A percentile compares a stretch with the other conserved stretches of the same genome.
phyloP scores from a whole-genome alignment of 2,888 invertebrate genomes.

The Eupeodes latifasciatus region DNA sequence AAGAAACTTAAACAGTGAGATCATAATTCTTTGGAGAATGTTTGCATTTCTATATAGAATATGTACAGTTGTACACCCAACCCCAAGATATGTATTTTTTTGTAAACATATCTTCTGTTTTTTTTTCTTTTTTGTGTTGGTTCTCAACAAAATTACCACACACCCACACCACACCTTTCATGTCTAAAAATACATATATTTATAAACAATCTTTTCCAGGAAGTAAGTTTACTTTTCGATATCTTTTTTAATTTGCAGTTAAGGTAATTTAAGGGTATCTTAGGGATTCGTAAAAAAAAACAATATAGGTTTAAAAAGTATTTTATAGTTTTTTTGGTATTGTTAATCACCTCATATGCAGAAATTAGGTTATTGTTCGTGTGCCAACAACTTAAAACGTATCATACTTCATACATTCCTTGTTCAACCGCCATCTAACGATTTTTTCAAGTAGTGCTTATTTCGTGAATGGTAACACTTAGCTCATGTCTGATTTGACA shows the following conservation, averaged over 20 bases:
- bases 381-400: too few relatives aligned
- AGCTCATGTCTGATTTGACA: too few relatives aligned
- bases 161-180: slow-evolving; percentile 68
- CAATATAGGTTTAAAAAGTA: too few relatives aligned
- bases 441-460: too few relatives aligned
- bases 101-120: slow-evolving; percentile 6
- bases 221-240: slow-evolving; percentile 10
- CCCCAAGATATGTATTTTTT: slow-evolving; percentile 57
- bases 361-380: too few relatives aligned
- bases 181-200: slow-evolving; percentile 58
- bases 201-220: slow-evolving; percentile 53
- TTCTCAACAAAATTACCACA: slow-evolving; percentile 23
- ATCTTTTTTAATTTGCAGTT: neutral
- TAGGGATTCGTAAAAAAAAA: neutral
- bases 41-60: slow-evolving; percentile 52
- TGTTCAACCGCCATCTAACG: too few relatives aligned
- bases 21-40: slow-evolving; percentile 55
- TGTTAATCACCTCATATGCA: too few relatives aligned
- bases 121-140: neutral
- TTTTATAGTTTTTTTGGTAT: too few relatives aligned
- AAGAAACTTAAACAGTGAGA: slow-evolving; percentile 52
- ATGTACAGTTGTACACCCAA: slow-evolving; percentile 34
- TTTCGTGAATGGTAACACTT: too few relatives aligned
- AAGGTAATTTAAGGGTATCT: slow-evolving; percentile 11
- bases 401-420: too few relatives aligned